Evolutionary conservation across 1,140 invertebrate genomes (phyloP), one percentile per base, ranked within the genome.

Genomic region (Neodiprion fabricii): DNA sequence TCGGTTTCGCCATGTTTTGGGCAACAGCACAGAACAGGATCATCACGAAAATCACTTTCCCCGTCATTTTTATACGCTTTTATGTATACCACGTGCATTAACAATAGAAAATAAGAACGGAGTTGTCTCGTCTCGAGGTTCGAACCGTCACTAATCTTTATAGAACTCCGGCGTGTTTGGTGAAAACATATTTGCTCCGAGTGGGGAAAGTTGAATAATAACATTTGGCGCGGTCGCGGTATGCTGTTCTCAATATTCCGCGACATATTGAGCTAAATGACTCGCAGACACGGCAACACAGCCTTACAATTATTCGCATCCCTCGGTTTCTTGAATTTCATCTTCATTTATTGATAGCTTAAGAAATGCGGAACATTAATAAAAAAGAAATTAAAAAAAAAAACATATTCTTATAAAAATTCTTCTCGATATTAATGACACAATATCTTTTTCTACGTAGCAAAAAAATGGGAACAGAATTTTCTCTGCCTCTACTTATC

Each of bases 1-100:
- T 86, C 5, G 86, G 82, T 74, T 85, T 86, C 17, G 75, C 82
- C 23, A 82, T n/a, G 3, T 77, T 77, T 70, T 78, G 72, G n/a
- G 70, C 68, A n/a, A 81, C 76, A 9, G 84, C 65, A 61, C 73
- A 82, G 47, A 80, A 9, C 9, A 81, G 40, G 3, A 71, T 21
- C 11, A 82, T 11, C 7, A 76, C 1, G 71, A 76, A 79, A 74
- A 80, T 72, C 72, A 79, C 71, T 75, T 79, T 80, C 9, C n/a
- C 12, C 17, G 11, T 23, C 67, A 69, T 69, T 5, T 69, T 69
- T 3, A 47, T 69, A 4, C 17, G 12, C 12, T 65, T 65, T 65
- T 65, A 4, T 65, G 12, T 14, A 65, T 65, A 14, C 17, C 10
- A 5, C 17, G 67, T 9, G 67, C 7, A 7, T 12, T 9, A 69